Percentiles rank a stretch among this genome's conserved stretches.
These are phyloP conservation scores for Trichogramma evanescens DNA, from an alignment of 2,888 invertebrate genomes.

Conservation along the genomic window DNA sequence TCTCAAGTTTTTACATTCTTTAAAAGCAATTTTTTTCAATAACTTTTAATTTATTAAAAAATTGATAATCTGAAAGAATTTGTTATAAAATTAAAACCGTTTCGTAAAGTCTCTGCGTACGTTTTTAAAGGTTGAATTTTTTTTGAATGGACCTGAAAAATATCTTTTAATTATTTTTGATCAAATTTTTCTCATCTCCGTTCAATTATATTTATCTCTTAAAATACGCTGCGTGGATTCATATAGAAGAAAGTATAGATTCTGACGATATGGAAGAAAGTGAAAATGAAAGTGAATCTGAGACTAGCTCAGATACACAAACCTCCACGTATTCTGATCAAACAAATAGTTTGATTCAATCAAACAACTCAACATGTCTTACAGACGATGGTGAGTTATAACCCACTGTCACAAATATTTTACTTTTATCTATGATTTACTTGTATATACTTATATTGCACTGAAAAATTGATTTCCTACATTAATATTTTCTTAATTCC, in stretches of 20 bases:
- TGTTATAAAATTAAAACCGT: neutral
- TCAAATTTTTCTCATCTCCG: slow-evolving; percentile 20
- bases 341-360: slow-evolving; percentile 43
- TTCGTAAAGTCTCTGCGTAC: neutral
- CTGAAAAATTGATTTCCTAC: no score
- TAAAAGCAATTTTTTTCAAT: neutral
- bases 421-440: no score
- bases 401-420: slow-evolving; percentile 3
- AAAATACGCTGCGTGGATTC: slow-evolving; percentile 45
- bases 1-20: neutral
- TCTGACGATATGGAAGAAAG: slow-evolving; percentile 51
- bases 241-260: slow-evolving; percentile 43
- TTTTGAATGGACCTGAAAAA: neutral
- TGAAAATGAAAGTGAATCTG: slow-evolving; percentile 49
- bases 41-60: neutral
- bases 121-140: neutral
- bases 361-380: slow-evolving; percentile 44
- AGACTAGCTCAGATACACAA: slow-evolving; percentile 49
- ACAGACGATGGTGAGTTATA: slow-evolving; percentile 50
- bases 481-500: no score
- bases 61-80: neutral
- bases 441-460: no score
- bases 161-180: slow-evolving; percentile 17
- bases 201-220: slow-evolving; percentile 24
- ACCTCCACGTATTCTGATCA: slow-evolving; percentile 44